Base-by-base conservation (phyloP, 2,113 vertebrate species). In the Ascaphus truei region DNA sequence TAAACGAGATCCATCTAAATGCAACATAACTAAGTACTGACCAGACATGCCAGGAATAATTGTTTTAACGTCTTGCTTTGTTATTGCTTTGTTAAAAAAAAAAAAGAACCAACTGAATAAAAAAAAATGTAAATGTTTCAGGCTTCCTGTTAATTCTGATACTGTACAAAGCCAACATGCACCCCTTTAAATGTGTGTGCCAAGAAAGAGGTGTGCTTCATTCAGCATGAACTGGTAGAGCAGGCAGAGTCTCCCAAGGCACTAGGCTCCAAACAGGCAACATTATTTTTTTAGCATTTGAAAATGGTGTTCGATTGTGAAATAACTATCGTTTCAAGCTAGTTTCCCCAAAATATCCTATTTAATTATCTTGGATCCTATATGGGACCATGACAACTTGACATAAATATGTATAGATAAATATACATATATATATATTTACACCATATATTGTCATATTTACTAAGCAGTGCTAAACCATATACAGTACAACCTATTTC, bases 21-120 rank as follows among this genome's bases (percentile, higher is more conserved):
- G 73, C 68, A 80, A 64, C 33, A 71, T n/a, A 63, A 63, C 75
- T 76, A 77, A 65, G 33, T 61, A 73, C 59, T 76, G 80, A 75
- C 0, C 1, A 80, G 62, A 72, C 74, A 73, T 75, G 75, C 72
- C 78, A 88, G 57, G 73, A 72, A 69, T 47, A 84, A 76, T 57
- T 33, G 48, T 77, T 79, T 75, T 76, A 75, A 66, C 74, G 45
- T 10, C 53, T 73, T 78, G 37, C 68, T 82, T 82, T 80, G 53
- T 69, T 73, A 71, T 43, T 18, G 75, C 37, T 68, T 30, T 71
- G 68, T 53, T 58, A 52, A 37, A n/a, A n/a, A n/a, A 47, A 6
- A 51, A 37, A 39, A n/a, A 13, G 18, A 53, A 26, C 11, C 16
- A 41, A 59, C 48, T 16, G 52, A 31, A 61, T 29, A 39, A 22